Conservation (phyloP, 53 echinoderm and acorn worm genomes). For the Echinometra lucunter region DNA sequence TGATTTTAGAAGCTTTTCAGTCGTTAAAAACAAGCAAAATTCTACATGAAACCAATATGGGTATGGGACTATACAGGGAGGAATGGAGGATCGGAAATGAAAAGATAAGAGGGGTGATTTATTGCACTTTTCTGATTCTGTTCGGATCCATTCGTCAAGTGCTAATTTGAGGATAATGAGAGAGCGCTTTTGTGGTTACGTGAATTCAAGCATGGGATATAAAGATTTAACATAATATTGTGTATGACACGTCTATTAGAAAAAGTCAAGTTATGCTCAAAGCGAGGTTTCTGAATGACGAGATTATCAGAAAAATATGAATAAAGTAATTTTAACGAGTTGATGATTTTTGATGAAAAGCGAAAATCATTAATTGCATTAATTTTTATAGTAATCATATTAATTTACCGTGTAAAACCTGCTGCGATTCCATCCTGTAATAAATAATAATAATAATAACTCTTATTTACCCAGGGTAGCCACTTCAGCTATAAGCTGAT, state of each 20-base stretch:
- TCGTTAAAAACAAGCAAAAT: not conserved
- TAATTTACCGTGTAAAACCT: not conserved
- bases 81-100: not conserved
- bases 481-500: no score
- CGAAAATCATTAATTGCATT: not conserved
- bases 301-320: not conserved
- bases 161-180: not conserved
- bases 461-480: no score
- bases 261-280: not conserved
- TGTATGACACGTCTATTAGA: not conserved
- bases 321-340: not conserved
- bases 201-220: not conserved
- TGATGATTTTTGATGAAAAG: not conserved
- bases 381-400: not conserved
- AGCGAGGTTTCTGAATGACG: not conserved
- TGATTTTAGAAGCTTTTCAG: not conserved
- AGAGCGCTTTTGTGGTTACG: not conserved
- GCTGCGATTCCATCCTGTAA: not conserved
- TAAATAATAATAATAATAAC: no score
- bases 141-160: not conserved
- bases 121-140: conserved; percentile 35
- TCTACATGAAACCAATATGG: not conserved
- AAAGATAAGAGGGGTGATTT: not conserved
- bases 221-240: not conserved
- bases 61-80: not conserved